These are phyloP conservation scores for Rhopilema esculentum DNA, from an alignment of 30 jellyfish, hydroid and myxozoan genomes.

Conservation along the genomic window DNA sequence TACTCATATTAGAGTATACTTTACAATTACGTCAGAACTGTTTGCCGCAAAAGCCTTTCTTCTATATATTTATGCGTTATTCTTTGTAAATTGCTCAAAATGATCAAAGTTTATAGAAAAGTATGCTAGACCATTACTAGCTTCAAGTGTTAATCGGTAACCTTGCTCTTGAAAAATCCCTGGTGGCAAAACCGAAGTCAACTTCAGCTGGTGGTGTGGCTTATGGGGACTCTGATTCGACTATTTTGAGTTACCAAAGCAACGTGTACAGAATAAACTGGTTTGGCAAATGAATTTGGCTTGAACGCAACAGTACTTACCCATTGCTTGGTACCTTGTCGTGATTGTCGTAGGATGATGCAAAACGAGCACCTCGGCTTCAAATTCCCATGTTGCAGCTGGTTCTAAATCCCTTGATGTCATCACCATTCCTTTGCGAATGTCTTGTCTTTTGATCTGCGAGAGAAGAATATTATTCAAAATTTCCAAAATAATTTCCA, in stretches of 20 bases:
- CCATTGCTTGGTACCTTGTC: conserved; percentile 94
- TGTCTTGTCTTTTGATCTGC: conserved; percentile 93
- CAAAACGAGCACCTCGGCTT: conserved; percentile 90
- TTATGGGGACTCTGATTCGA: too few species aligned
- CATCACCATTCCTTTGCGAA: conserved; percentile 98
- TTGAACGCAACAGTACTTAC: conserved; percentile 41
- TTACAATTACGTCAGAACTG: too few species aligned
- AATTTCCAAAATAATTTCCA: too few species aligned
- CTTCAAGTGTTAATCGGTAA: neutral
- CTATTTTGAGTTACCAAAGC: too few species aligned
- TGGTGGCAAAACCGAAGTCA: too few species aligned
- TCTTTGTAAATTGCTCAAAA: neutral
- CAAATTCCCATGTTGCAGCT: conserved; percentile 94
- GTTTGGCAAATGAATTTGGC: neutral
- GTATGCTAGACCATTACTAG: too few species aligned
- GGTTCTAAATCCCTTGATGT: conserved; percentile 69
- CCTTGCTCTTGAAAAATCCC: too few species aligned
- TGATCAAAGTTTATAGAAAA: too few species aligned
- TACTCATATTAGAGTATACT: too few species aligned
- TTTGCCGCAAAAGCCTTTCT: neutral
- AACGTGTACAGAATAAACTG: neutral
- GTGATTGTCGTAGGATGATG: conserved; percentile 98
- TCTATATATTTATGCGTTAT: neutral
- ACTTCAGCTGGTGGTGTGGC: too few species aligned
- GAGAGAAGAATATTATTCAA: neutral